Base-by-base conservation (phyloP, 2,888 invertebrate genomes). In the Drosophila neoperkinsi region DNA sequence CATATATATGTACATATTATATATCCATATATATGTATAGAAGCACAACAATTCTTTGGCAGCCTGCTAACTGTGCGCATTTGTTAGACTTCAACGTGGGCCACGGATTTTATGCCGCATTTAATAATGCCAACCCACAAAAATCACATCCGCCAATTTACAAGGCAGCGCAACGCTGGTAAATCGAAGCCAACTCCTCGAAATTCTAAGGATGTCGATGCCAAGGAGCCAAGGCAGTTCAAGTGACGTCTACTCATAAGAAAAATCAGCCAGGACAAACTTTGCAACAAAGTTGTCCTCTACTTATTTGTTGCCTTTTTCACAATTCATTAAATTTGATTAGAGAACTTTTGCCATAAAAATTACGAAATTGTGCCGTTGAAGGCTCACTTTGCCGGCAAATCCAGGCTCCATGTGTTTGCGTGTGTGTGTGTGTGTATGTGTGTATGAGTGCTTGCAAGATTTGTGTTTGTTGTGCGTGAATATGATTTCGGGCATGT, bases 351-450 rank as follows among this genome's bases (percentile, higher is more conserved):
- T 88, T 86, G 86, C 88, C 91, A 88, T 88, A 91, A 88, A 88
- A 90, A 91, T 88, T 88, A 91, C 87, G 90, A 91, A 91, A 88
- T 90, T 90, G 91, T 88, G 88, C 90, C 88, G 91, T 85, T 88
- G 91, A 90, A 83, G 83, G 90, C 88, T 84, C 84, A 82, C 84
- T 82, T 76, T 79, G 79, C 67, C 88, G 72, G 67, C 46, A 61
- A 62, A 74, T 74, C 70, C 72, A 68, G 61, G 56, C 70, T 66
- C 60, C 73, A 78, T 59, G 30, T 67, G 3, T 57, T 13, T 16
- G n/a, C 18, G 28, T 63, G 52, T 56, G 31, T 38, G n/a, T 38
- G 51, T 52, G 50, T 53, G 53, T 64, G 30, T 53, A 60, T 51
- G 51, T n/a, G 51, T 67, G 51, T 62, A 36, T 28, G 55, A 31